Evolutionary conservation across 2,797 vertebrate species (phyloP), one percentile per base, ranked within the genome.

Genomic region (Loris lydekkerianus): DNA sequence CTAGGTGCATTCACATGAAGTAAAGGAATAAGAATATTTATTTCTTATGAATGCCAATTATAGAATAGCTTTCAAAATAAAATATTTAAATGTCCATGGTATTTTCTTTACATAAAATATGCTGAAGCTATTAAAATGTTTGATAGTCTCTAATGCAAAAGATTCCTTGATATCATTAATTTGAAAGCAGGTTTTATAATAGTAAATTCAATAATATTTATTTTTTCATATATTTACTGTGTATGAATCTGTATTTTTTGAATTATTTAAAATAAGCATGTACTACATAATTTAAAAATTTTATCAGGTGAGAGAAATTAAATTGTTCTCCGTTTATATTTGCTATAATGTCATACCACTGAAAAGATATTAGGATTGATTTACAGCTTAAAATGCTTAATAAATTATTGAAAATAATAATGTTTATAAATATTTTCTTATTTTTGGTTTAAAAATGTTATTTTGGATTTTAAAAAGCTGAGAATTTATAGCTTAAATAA

Each of bases 321-420:
- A 49, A 31, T 56, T 60, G 84, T 93, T 92, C 43, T 49, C n/a
- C 17, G 69, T 49, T 65, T 96, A 20, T 27, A 37, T 96, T 83
- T 81, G 4, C 27, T 88, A 77, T 43, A 69, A 63, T 82, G 18
- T 5, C 5, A 77, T 87, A 23, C 1, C 56, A 82, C 25, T 63
- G n/a, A 72, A 95, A 94, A 58, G 60, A 73, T 10, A 76, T 85
- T 61, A 92, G 7, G 61, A 77, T 56, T 73, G 40, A 96, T 70
- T 92, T 93, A 86, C 34, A 67, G 29, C 40, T 84, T 94, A 27
- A 87, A 82, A 53, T 83, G 1, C 11, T 78, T 96, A 65, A 81
- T 81, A 81, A 77, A 96, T 92, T 89, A 85, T 93, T 92, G 80
- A 60, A n/a, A 65, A 58, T 83, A 81, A 83, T 89, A 93, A 95